Base-by-base conservation (phyloP, 2,888 invertebrate genomes). In the Eupeodes luniger region DNA sequence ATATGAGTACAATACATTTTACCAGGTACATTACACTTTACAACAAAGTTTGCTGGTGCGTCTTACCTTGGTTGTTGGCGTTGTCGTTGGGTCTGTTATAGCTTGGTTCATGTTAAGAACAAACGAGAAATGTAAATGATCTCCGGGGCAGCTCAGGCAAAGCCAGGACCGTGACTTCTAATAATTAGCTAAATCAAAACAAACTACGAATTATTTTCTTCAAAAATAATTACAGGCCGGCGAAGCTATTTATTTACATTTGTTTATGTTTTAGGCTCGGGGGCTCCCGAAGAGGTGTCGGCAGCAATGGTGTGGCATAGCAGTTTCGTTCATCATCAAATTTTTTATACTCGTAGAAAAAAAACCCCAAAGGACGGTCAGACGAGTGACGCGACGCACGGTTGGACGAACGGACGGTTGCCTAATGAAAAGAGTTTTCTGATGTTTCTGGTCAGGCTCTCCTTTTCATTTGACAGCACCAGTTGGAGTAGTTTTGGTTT, bases 181-280 rank as follows among this genome's bases (percentile, higher is more conserved):
- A 72, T 72, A 72, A 90, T 90, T 90, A 89, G 87, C 80, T 84
- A 89, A 89, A 90, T 90, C 90, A 90, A 90, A 90, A 90, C 90
- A 90, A 90, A 90, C 90, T 90, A 90, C 85, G 86, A 90, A 90
- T 90, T 89, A 90, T 90, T 89, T 77, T 57, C 12, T 27, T 66
- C 77, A 85, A 88, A 84, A 78, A 88, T 90, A 90, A 90, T 90
- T 89, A 90, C 90, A 90, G 90, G 88, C 74, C 90, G 90, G 90
- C 85, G 27, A 85, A 89, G 90, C 85, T 90, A 90, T 90, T 90
- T 90, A 90, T 90, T 90, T 90, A 90, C 90, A 89, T 90, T 90
- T 86, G 85, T 77, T 85, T 81, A 81, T 81, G 76, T 59, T 47
- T 59, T 12, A 19, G 59, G 59, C 66, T 27, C 62, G 44, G 70